These are phyloP conservation scores for Eulemur rufifrons DNA, from an alignment of 2,113 vertebrate genomes.

Conservation along the genomic window DNA sequence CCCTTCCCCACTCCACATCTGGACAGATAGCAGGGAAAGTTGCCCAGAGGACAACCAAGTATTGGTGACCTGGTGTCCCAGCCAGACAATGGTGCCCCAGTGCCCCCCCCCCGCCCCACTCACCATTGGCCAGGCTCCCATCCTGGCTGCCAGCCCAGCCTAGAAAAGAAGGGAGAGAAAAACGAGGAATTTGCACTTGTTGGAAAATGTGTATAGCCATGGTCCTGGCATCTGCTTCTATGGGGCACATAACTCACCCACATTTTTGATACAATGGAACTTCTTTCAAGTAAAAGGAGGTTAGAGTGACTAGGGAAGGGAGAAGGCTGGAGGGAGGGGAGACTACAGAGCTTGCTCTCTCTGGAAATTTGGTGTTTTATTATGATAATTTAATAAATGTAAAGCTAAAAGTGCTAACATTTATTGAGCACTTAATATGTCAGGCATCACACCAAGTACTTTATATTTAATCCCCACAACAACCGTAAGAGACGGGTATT, in stretches of 20 bases:
- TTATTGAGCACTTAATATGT: neutral
- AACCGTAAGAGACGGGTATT: neutral
- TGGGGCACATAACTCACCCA: slow-evolving; percentile 18
- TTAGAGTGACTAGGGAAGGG: neutral
- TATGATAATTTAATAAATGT: neutral
- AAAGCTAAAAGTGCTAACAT: neutral
- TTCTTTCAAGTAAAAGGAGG: slow-evolving; percentile 46
- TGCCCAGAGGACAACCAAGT: neutral
- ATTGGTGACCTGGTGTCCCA: slow-evolving; percentile 42
- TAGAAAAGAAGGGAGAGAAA: slow-evolving; percentile 33
- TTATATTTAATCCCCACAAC: neutral
- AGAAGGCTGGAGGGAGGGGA: neutral
- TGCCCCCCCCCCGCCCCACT: neutral
- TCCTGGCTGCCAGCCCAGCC: slow-evolving; percentile 53
- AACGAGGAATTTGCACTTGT: slow-evolving; percentile 47
- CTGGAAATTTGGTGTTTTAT: neutral
- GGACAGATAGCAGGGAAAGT: neutral
- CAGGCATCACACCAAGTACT: neutral
- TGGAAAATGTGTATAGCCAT: slow-evolving; percentile 25
- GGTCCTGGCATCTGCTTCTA: slow-evolving; percentile 39
- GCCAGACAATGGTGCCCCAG: slow-evolving; percentile 34
- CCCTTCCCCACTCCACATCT: neutral
- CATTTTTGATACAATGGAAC: slow-evolving; percentile 36
- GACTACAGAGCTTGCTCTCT: neutral
- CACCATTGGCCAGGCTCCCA: neutral